phyloP scores from a whole-genome alignment of 35 echinoderm and acorn worm species.

The Ophiothrix spiculata region DNA sequence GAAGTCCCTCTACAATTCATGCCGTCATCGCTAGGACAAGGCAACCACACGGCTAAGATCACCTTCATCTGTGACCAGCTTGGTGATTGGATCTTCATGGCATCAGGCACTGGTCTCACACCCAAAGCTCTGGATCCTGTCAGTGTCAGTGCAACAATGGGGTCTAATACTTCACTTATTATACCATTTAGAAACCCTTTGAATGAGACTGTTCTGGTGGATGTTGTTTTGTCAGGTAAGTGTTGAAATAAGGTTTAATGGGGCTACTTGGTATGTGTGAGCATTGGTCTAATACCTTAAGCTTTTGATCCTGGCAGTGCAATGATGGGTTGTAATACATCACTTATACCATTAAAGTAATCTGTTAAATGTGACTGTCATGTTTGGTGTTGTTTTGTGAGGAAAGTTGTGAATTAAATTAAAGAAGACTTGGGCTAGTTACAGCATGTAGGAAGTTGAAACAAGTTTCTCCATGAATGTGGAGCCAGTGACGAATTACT shows the following conservation, averaged over 20 bases:
- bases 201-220: constrained; percentile 75
- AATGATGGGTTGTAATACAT: not conserved
- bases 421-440: too few species aligned
- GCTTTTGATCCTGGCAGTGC: not conserved
- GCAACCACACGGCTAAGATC: constrained; percentile 76
- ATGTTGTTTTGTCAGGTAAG: constrained; percentile 82
- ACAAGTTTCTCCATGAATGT: too few species aligned
- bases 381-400: too few species aligned
- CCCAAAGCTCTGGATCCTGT: constrained; percentile 86
- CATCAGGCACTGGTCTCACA: constrained; percentile 73
- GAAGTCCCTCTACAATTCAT: constrained; percentile 90
- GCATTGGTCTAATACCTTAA: not conserved
- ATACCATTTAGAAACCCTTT: constrained; percentile 89
- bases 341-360: too few species aligned
- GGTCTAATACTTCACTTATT: constrained; percentile 91
- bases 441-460: too few species aligned
- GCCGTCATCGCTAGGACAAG: constrained; percentile 82
- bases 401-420: too few species aligned
- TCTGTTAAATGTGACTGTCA: too few species aligned
- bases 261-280: not conserved
- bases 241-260: not conserved
- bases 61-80: constrained; percentile 88
- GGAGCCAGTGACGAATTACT: too few species aligned
- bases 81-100: constrained; percentile 90
- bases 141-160: constrained; percentile 78